Percentiles rank a stretch among this genome's conserved stretches.
Evolutionary conservation across 2,888 invertebrate species (phyloP).

Genomic region (Cosmia pyralina): DNA sequence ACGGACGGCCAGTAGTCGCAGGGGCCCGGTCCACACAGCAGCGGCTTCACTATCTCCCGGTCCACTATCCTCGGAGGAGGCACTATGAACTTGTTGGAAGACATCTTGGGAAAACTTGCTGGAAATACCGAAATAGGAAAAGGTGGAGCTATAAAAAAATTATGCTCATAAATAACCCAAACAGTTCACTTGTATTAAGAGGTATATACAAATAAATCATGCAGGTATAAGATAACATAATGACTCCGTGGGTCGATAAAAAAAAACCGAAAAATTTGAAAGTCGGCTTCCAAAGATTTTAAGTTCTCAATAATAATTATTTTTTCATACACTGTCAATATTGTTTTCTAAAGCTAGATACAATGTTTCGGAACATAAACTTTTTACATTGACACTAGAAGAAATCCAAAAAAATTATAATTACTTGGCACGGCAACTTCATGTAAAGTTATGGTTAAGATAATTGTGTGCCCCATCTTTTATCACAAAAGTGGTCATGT

Average conservation of each 20-base stretch:
- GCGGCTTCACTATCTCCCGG: constrained; percentile 75
- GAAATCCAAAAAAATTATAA: not conserved
- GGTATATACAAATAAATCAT: not conserved
- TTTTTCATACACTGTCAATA: not conserved
- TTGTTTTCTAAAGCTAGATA: too few relatives aligned
- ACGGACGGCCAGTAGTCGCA: constrained; percentile 84
- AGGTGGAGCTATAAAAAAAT: not conserved
- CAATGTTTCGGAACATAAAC: not conserved
- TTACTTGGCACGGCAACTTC: not conserved
- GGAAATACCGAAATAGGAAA: not conserved
- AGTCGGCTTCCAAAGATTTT: too few relatives aligned
- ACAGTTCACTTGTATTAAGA: not conserved
- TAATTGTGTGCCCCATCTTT: constrained; percentile 4
- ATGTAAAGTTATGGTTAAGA: constrained; percentile 11
- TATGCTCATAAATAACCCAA: not conserved
- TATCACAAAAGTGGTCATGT: constrained; percentile 13
- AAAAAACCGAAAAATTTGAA: not conserved
- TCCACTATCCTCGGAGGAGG: constrained; percentile 78
- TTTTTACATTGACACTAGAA: not conserved
- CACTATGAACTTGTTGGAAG: constrained; percentile 70
- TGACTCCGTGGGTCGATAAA: too few relatives aligned
- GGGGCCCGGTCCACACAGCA: constrained; percentile 85
- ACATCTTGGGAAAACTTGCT: constrained; percentile 63
- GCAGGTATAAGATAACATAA: not conserved
- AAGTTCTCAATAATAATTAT: not conserved